A percentile compares a stretch with the other conserved stretches of the same genome.
These are phyloP conservation scores for Atherinomorus stipes DNA, from an alignment of 2,113 vertebrate species.

Conservation along the genomic window DNA sequence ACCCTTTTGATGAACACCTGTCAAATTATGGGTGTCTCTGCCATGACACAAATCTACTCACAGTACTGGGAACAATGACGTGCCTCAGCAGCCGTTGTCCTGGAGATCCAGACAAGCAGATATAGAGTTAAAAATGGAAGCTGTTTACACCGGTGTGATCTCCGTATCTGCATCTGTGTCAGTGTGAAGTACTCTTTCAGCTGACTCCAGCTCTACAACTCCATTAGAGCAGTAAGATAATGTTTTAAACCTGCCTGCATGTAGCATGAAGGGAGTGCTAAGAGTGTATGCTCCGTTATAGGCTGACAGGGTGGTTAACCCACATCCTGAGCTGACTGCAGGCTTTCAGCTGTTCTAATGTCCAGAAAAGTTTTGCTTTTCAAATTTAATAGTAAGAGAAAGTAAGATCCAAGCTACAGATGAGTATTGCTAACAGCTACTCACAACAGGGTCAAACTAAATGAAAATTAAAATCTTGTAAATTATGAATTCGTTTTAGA, in stretches of 20 bases:
- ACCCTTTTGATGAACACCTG: neutral
- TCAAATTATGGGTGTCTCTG: neutral
- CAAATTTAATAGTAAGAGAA: neutral
- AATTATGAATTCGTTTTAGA: neutral
- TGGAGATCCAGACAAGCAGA: slow-evolving; percentile 23
- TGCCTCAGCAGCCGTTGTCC: slow-evolving; percentile 26
- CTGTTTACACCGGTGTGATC: slow-evolving; percentile 21
- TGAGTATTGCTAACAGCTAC: too few species aligned
- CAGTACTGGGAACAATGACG: neutral
- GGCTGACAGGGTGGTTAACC: neutral
- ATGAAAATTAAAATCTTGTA: neutral
- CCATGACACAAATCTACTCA: neutral
- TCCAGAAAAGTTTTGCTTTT: neutral
- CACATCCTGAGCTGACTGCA: neutral
- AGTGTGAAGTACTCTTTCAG: slow-evolving; percentile 48
- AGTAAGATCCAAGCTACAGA: neutral
- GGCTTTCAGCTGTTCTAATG: neutral
- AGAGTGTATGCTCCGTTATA: slow-evolving; percentile 7
- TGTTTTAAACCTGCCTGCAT: slow-evolving; percentile 44
- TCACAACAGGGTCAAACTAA: neutral
- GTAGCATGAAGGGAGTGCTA: neutral
- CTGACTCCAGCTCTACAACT: slow-evolving; percentile 44
- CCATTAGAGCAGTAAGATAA: slow-evolving; percentile 60
- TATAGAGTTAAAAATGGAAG: slow-evolving; percentile 55
- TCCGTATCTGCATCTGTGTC: slow-evolving; percentile 27